A percentile compares a stretch with the other conserved stretches of the same genome.
Evolutionary conservation across 2,797 vertebrate genomes (phyloP).

Genomic region (Hipposideros larvatus): DNA sequence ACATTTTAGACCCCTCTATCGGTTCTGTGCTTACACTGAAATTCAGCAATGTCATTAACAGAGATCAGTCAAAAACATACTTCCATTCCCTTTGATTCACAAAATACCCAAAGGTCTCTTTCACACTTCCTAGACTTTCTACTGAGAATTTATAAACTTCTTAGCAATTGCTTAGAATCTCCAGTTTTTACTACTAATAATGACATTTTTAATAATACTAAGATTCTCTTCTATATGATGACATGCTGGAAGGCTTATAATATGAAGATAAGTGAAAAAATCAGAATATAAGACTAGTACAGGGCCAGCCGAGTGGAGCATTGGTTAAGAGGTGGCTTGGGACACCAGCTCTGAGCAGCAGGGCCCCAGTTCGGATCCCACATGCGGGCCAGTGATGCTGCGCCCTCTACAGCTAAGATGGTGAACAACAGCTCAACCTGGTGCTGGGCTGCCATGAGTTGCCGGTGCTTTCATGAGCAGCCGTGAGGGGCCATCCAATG

Average conservation of each 20-base stretch:
- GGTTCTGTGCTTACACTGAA: neutral
- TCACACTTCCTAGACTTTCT: neutral
- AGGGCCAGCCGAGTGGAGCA: too few species aligned
- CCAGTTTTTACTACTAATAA: neutral
- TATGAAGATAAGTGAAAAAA: neutral
- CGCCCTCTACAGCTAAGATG: too few species aligned
- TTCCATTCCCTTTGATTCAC: neutral
- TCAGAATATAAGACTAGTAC: neutral
- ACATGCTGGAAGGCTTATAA: neutral
- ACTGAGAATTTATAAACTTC: slow-evolving; percentile 24
- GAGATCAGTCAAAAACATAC: neutral
- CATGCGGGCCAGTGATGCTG: too few species aligned
- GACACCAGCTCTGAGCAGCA: too few species aligned
- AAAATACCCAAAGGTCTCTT: neutral
- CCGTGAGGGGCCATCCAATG: too few species aligned
- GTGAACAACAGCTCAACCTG: too few species aligned
- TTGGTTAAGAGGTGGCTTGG: too few species aligned
- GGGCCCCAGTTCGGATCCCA: too few species aligned
- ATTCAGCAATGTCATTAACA: neutral
- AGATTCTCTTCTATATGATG: neutral
- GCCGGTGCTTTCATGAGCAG: too few species aligned
- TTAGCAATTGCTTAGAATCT: neutral
- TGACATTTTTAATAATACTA: neutral
- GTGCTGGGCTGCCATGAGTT: too few species aligned
- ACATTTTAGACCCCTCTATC: neutral